phyloP scores from a whole-genome alignment of 2,888 invertebrate species.

The Cephalotes varians region DNA sequence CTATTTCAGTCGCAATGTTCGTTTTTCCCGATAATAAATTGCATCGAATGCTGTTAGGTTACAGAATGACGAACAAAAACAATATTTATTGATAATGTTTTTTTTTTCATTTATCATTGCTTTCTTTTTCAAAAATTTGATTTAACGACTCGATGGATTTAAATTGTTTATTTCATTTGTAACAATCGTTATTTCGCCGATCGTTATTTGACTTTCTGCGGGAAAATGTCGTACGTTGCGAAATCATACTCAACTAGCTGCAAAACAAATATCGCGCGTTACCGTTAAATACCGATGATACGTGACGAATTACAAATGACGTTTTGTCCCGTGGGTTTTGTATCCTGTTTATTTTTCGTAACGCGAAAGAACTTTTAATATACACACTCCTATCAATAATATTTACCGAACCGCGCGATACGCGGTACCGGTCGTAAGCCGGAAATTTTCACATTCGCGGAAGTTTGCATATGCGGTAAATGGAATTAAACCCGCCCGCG shows the following conservation, averaged over 20 bases:
- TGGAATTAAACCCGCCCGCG: slow-evolving; percentile 28
- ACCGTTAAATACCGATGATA: slow-evolving; percentile 2
- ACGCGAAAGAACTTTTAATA: slow-evolving; percentile 37
- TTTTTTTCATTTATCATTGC: background rate
- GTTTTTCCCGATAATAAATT: background rate
- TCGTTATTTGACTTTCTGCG: background rate
- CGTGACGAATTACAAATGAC: slow-evolving; percentile 12
- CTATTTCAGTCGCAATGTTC: background rate
- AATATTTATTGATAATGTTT: background rate
- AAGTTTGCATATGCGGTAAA: slow-evolving; percentile 15
- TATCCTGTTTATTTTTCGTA: slow-evolving; percentile 31
- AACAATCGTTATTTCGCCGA: background rate
- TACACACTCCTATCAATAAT: background rate
- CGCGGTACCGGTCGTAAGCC: background rate
- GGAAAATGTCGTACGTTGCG: background rate
- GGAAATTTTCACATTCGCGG: slow-evolving; percentile 19
- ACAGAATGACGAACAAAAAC: background rate
- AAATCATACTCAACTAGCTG: slow-evolving; percentile 16
- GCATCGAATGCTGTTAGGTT: background rate
- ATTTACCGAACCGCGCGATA: slow-evolving; percentile 21
- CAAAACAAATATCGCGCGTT: background rate
- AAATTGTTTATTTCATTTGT: slow-evolving; percentile 14
- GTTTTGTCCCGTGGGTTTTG: background rate
- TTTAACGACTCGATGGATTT: background rate
- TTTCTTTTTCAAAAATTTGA: background rate